These are phyloP conservation scores for Abrostola tripartita DNA, from an alignment of 2,888 invertebrate species.

Conservation along the genomic window DNA sequence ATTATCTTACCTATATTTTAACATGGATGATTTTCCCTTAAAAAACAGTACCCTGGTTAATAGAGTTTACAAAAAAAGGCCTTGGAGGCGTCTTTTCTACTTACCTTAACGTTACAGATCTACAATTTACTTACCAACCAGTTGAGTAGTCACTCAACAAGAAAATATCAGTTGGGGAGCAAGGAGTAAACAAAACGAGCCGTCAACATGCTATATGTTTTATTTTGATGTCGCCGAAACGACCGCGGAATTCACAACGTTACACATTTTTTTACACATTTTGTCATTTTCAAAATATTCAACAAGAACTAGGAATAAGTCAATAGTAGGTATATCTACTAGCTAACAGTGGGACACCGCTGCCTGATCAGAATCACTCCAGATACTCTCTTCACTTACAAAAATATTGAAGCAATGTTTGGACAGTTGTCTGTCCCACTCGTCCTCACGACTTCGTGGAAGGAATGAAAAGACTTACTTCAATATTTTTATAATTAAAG, in stretches of 20 bases:
- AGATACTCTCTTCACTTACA: neutral
- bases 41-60: too few species aligned
- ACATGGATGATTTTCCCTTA: too few species aligned
- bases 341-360: conserved; percentile 81
- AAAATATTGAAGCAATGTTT: neutral
- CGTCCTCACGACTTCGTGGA: too few species aligned
- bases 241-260: conserved; percentile 80
- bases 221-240: conserved; percentile 76
- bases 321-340: conserved; percentile 83
- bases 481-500: too few species aligned
- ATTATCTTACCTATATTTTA: too few species aligned
- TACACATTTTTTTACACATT: conserved; percentile 81
- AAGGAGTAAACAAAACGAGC: conserved; percentile 54
- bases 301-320: conserved; percentile 87
- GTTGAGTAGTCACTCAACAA: neutral
- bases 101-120: too few species aligned
- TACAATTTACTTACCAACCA: neutral
- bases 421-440: neutral
- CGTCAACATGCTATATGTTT: conserved; percentile 84
- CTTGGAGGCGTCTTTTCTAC: too few species aligned
- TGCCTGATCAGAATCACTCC: conserved; percentile 55
- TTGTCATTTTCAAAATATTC: conserved; percentile 80
- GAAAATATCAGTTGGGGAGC: neutral
- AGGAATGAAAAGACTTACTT: too few species aligned
- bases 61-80: too few species aligned